Base-by-base conservation (phyloP, 2,888 invertebrate species). In the Stenchaetothrips biformis region DNA sequence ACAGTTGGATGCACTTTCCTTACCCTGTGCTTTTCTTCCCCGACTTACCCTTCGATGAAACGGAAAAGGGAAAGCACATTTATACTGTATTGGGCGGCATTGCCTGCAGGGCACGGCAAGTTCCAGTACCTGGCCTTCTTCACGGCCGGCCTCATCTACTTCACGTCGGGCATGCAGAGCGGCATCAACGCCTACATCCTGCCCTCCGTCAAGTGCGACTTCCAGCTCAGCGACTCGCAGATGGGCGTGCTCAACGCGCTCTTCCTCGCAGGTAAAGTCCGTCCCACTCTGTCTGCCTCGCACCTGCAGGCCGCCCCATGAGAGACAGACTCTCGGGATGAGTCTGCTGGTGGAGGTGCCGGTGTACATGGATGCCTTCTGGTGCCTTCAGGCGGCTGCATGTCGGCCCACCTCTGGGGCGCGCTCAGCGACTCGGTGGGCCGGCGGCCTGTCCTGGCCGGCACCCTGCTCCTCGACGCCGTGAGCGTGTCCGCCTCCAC, bases 141-240 rank as follows among this genome's bases (percentile, higher is more conserved):
- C 67, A 74, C 67, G 25, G 67, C 67, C 9, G 92, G 92, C 0
- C 86, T 89, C 82, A 90, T 90, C 78, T 90, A 92, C 85, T 86
- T 92, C 83, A 89, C 90, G 3, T 90, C 90, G 1, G 92, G 92
- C 37, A 89, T 91, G 78, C 90, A 92, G 86, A 92, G 92, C 86
- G 91, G 91, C 80, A 87, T 91, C 2, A 90, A 92, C 85, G 92
- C 93, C 0, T 94, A 93, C 85, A 90, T 93, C 62, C 87, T 94
- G 79, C 93, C 94, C 0, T 91, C 92, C 0, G 93, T 93, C 2
- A 89, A 91, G 82, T 93, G 93, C 84, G 93, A 94, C 83, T 88
- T 94, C 53, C 84, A 89, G 18, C 88, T 94, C 13, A 88, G 90
- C 16, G 92, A 92, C 0, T 89, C 89, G 81, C 90, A 92, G 84